Percentiles rank a stretch among this genome's conserved stretches.
These are phyloP conservation scores for Carassius auratus DNA, from an alignment of 2,113 vertebrate species.

Conservation along the genomic window DNA sequence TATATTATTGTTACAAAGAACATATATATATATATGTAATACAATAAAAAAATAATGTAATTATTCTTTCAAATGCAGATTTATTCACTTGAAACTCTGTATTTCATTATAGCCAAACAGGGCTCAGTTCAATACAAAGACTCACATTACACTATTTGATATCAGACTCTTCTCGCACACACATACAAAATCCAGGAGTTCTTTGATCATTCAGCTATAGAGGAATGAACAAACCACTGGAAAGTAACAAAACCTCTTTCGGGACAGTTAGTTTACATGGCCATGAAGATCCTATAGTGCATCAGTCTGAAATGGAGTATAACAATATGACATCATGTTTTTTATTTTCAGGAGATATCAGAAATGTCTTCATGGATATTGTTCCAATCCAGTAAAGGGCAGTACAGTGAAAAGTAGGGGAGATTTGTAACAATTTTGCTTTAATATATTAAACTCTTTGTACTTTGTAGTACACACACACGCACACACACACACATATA, in stretches of 20 bases:
- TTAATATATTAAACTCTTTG: not conserved
- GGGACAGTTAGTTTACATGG: not conserved
- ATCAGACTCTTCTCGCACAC: not conserved
- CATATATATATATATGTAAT: not conserved
- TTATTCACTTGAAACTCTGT: not conserved
- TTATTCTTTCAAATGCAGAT: not conserved
- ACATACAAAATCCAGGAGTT: not conserved
- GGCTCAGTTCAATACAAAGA: not conserved
- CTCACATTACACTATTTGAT: constrained; percentile 5
- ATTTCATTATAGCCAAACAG: not conserved
- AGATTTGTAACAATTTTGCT: not conserved
- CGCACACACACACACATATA: no score
- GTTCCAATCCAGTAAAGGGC: not conserved
- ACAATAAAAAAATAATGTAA: not conserved
- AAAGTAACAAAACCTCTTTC: constrained; percentile 2
- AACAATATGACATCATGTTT: not conserved
- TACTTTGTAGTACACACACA: not conserved
- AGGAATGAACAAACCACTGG: not conserved
- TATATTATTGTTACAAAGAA: not conserved
- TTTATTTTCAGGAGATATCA: not conserved
- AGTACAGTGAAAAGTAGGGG: not conserved
- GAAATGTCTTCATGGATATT: not conserved
- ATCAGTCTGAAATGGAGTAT: not conserved
- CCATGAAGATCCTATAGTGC: not conserved
- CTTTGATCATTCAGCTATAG: not conserved